A percentile compares a stretch with the other conserved stretches of the same genome.
phyloP scores from a whole-genome alignment of 2,888 invertebrate genomes.

The Oxyteleia sp. region DNA sequence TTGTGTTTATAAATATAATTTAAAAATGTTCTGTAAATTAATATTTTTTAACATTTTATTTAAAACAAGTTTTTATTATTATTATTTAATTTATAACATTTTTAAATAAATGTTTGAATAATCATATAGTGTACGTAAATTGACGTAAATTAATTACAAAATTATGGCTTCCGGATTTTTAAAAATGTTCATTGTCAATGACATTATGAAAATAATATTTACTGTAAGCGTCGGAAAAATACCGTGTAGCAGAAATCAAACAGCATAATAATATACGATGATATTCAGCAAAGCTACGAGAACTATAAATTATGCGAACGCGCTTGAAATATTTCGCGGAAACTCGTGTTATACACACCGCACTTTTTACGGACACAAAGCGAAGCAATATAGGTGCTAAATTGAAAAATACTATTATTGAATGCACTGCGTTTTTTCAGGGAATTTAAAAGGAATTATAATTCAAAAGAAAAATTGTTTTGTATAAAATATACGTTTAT shows the following conservation, averaged over 20 bases:
- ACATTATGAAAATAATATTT: conserved; percentile 32
- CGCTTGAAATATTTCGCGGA: conserved; percentile 28
- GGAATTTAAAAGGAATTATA: no score
- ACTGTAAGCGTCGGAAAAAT: background rate
- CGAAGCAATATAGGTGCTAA: conserved; percentile 26
- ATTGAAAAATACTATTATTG: conserved; percentile 28
- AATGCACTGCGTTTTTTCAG: background rate
- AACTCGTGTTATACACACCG: conserved; percentile 29
- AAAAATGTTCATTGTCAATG: no score
- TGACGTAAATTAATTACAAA: no score
- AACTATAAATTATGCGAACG: conserved; percentile 32
- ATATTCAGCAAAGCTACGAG: conserved; percentile 16
- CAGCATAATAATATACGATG: conserved; percentile 23
- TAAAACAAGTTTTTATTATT: no score
- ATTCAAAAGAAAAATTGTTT: no score
- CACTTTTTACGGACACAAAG: conserved; percentile 28
- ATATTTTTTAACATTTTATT: no score
- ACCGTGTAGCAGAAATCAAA: conserved; percentile 14
- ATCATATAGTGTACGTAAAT: no score
- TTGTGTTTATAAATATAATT: no score
- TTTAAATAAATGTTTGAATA: no score
- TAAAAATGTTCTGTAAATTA: no score
- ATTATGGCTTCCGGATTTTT: conserved; percentile 25
- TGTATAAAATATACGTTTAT: no score
- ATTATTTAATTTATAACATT: no score